Percentiles rank a stretch among this genome's conserved stretches.
phyloP scores from a whole-genome alignment of 2,888 invertebrate genomes.

The Lobophora halterata region DNA sequence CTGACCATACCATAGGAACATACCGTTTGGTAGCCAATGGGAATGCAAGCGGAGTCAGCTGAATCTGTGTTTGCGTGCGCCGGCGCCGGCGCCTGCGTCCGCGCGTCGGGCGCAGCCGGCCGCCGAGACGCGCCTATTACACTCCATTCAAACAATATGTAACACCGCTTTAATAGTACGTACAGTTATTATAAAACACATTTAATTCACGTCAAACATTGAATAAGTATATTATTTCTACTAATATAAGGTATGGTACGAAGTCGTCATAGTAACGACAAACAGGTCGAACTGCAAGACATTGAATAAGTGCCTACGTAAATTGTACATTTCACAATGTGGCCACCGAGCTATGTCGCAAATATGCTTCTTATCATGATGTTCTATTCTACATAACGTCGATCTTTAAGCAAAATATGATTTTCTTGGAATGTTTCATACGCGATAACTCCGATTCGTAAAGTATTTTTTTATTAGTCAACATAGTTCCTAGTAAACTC shows the following conservation, averaged over 20 bases:
- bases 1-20: slow-evolving; percentile 37
- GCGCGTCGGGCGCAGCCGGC: not conserved
- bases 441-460: slow-evolving; percentile 27
- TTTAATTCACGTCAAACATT: slow-evolving; percentile 31
- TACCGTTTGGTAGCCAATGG: slow-evolving; percentile 15
- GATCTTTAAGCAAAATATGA: slow-evolving; percentile 26
- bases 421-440: slow-evolving; percentile 34
- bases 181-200: slow-evolving; percentile 24
- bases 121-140: slow-evolving; percentile 6
- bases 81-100: not conserved
- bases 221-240: slow-evolving; percentile 31
- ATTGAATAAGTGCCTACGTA: slow-evolving; percentile 31
- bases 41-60: slow-evolving; percentile 13
- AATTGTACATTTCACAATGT: slow-evolving; percentile 32
- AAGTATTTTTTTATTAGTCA: slow-evolving; percentile 19
- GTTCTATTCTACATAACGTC: slow-evolving; percentile 28
- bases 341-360: slow-evolving; percentile 24
- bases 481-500: slow-evolving; percentile 16
- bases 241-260: slow-evolving; percentile 30
- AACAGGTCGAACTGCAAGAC: slow-evolving; percentile 31
- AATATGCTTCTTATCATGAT: slow-evolving; percentile 22
- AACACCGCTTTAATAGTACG: slow-evolving; percentile 23
- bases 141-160: slow-evolving; percentile 16
- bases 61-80: slow-evolving; percentile 7
- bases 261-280: slow-evolving; percentile 30